Base-by-base conservation (phyloP, 2,113 vertebrate species). In the Columba janthina region DNA sequence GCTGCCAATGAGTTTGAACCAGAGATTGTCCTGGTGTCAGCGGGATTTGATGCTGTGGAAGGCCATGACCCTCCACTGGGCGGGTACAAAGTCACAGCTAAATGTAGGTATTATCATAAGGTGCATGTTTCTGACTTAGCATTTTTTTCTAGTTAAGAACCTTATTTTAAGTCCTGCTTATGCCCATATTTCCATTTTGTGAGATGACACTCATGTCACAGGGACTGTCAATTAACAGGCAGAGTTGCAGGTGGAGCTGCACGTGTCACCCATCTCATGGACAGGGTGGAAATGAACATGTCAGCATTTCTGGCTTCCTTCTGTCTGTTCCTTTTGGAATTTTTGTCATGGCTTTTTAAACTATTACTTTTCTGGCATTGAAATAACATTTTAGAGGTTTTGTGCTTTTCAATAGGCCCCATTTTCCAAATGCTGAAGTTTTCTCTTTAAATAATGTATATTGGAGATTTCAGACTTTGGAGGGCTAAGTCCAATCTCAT, bases 1-100 rank as follows among this genome's bases (percentile, higher is more conserved):
- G 98, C 98, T 93, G 98, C 98, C 90, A 97, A 92, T 15, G 98
- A 98, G 95, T 98, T 98, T 96, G 96, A 98, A 94, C 98, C 98
- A 70, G 98, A 98, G 53, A 88, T 98, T 95, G 98, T 98, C 95
- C 94, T 98, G 89, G 98, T 98, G 90, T 98, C 98, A 21, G 98
- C 98, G 9, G 98, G 98, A 87, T 98, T 98, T 2, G 98, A 98
- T 87, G 98, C 98, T 1, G 95, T 98, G 77, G 98, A 98, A 98
- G 98, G 98, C 94, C 98, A 98, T 0, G 95, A 98, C 88, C 95
- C 98, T 97, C 98, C 98, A 2, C 93, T 98, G 69, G 98, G 98
- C 6, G 98, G 98, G 8, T 98, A 98, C 96, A 98, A 97, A 96
- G 98, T 98, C 92, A 98, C 98, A 79, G 98, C 98, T 85, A 98